Conservation (phyloP, 2,888 invertebrate genomes). For the Lapara coniferarum region DNA sequence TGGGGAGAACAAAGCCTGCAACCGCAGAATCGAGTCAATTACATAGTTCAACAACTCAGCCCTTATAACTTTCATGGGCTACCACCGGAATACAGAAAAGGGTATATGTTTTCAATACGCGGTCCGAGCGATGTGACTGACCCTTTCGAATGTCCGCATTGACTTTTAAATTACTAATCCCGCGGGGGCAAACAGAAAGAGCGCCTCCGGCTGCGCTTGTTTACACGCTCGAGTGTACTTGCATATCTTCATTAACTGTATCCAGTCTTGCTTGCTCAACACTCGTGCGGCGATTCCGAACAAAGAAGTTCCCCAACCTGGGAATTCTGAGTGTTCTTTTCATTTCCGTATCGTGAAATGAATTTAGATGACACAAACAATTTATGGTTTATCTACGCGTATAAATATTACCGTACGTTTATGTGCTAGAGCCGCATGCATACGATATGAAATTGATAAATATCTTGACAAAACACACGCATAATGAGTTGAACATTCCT, state of each 20-base stretch:
- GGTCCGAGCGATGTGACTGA: conserved; percentile 77
- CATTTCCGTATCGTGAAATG: conserved; percentile 50
- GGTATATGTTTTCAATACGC: conserved; percentile 83
- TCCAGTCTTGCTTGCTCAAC: conserved; percentile 70
- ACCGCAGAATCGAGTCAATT: conserved; percentile 83
- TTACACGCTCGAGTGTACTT: conserved; percentile 79
- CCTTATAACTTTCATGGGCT: conserved; percentile 83
- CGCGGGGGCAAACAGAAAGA: conserved; percentile 78
- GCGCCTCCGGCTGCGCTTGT: conserved; percentile 70
- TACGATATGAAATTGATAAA: conserved; percentile 60
- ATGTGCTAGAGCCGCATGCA: conserved; percentile 55
- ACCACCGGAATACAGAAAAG: conserved; percentile 82
- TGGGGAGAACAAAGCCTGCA: conserved; percentile 79
- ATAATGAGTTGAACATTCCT: conserved; percentile 71
- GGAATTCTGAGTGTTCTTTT: conserved; percentile 52
- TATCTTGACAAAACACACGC: conserved; percentile 64
- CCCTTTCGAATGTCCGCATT: conserved; percentile 83
- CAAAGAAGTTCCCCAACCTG: conserved; percentile 41
- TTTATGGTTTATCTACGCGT: conserved; percentile 38
- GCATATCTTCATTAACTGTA: conserved; percentile 79
- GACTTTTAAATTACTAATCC: conserved; percentile 84
- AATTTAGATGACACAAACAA: conserved; percentile 48
- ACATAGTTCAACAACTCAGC: conserved; percentile 84
- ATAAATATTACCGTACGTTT: conserved; percentile 48
- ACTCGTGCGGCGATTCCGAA: conserved; percentile 50